Base-by-base conservation (phyloP, 2,113 vertebrate genomes). In the Butorides virescens region DNA sequence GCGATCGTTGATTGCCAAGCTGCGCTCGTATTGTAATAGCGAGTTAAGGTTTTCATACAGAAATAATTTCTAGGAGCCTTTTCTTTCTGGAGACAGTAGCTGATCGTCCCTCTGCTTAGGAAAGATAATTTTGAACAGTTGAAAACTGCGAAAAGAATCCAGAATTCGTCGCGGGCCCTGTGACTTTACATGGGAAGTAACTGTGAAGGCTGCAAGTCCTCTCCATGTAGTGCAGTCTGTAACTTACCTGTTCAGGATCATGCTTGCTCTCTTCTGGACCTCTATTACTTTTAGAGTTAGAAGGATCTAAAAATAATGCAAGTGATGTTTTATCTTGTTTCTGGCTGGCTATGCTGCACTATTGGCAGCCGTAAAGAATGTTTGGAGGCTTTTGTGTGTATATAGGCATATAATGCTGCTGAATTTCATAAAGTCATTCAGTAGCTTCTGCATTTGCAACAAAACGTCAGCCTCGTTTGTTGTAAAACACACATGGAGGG, bases 211-310 rank as follows among this genome's bases (percentile, higher is more conserved):
- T 87, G 34, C 25, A 81, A 62, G 22, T 62, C 19, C 8, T 66
- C 2, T 53, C 36, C 2, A 0, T 13, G 12, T 18, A 17, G 3
- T 39, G 84, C 34, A 39, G 32, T 30, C 50, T 1, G 0, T 1
- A 37, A 15, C 27, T 86, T 22, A 20, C 2, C 49, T 76, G 11
- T 46, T 63, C 4, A 8, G 53, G 25, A 10, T 44, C 16, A 3
- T 63, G 47, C 49, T 66, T 80, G n/a, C 50, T 39, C 27, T 42
- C 66, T 26, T 44, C 21, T 29, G 52, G 44, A 63, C 39, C 68
- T 58, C 3, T 37, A 4, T 47, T 92, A 5, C 63, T 63, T 63
- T 3, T 37, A 47, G 15, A 88, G 44, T 78, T 56, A 22, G 5
- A 2, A 0, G 8, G 17, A 58, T 72, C 53, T 66, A 36, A 77